These are phyloP conservation scores for Automeris io DNA, from an alignment of 2,888 invertebrate species.

Conservation along the genomic window DNA sequence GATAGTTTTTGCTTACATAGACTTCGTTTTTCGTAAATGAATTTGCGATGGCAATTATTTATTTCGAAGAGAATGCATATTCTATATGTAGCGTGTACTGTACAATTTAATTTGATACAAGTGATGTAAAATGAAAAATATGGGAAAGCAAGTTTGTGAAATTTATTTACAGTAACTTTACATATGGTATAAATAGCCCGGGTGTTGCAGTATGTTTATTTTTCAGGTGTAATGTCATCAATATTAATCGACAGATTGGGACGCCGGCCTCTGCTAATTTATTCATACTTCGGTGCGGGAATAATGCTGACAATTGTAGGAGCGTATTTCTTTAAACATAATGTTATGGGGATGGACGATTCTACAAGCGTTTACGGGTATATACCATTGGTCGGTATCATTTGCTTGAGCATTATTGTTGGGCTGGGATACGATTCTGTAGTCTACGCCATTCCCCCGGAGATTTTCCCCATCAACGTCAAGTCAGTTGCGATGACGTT, in stretches of 20 bases:
- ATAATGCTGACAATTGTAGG: slow-evolving; percentile 31
- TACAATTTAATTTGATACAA: no score
- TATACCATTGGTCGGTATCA: slow-evolving; percentile 60
- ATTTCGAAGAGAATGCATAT: no score
- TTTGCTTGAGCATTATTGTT: slow-evolving; percentile 33
- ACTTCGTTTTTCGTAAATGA: no score
- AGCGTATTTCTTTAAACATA: slow-evolving; percentile 49
- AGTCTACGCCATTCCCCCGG: slow-evolving; percentile 66
- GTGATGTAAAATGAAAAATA: no score
- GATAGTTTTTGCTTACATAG: no score
- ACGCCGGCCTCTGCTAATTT: slow-evolving; percentile 61
- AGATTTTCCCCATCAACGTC: slow-evolving; percentile 75
- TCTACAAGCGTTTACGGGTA: slow-evolving; percentile 33
- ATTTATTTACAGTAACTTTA: no score
- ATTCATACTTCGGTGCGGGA: slow-evolving; percentile 46
- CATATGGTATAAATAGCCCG: no score
- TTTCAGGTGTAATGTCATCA: slow-evolving; percentile 53
- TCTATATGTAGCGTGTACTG: no score
- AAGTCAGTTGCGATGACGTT: slow-evolving; percentile 70
- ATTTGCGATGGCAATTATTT: no score
- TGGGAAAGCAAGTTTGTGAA: no score
- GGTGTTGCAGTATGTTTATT: slow-evolving; percentile 9
- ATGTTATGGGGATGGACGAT: slow-evolving; percentile 23
- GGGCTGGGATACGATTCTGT: slow-evolving; percentile 65
- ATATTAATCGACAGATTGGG: slow-evolving; percentile 51